These are phyloP conservation scores for Fregata magnificens DNA, from an alignment of 2,113 vertebrate genomes.

Conservation along the genomic window DNA sequence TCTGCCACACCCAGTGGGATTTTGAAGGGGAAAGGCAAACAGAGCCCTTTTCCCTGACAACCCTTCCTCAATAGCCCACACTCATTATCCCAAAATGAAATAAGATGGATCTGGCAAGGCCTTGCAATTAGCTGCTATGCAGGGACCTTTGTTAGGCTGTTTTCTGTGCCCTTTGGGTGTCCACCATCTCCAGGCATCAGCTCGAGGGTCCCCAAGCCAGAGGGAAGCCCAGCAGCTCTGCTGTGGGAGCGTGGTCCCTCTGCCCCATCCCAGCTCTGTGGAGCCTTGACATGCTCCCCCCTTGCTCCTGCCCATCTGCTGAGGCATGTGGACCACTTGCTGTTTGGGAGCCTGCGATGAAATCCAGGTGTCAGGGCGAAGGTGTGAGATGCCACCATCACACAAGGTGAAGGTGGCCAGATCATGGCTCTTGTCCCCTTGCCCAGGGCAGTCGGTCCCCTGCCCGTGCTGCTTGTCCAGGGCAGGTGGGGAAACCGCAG, in stretches of 20 bases:
- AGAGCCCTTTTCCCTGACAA: neutral
- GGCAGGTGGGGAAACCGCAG: neutral
- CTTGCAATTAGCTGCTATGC: neutral
- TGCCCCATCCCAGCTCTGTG: accelerated
- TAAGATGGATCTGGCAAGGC: neutral
- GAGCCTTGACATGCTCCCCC: accelerated
- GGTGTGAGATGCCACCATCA: neutral
- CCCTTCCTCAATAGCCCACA: neutral
- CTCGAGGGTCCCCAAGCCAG: neutral
- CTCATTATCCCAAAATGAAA: neutral
- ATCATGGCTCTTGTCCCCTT: neutral
- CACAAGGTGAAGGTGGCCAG: neutral
- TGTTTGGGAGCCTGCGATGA: neutral
- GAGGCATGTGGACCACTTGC: neutral
- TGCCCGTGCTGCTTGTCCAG: neutral
- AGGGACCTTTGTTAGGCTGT: neutral
- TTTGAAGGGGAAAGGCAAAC: neutral
- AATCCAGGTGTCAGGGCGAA: neutral
- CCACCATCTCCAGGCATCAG: neutral
- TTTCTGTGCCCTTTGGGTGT: neutral
- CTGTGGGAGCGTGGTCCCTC: accelerated
- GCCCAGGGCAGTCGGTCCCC: neutral
- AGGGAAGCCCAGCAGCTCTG: neutral
- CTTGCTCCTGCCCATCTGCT: neutral
- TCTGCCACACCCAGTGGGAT: neutral